These are phyloP conservation scores for Trachelus tabidus DNA, from an alignment of 2,888 invertebrate species.

Conservation along the genomic window DNA sequence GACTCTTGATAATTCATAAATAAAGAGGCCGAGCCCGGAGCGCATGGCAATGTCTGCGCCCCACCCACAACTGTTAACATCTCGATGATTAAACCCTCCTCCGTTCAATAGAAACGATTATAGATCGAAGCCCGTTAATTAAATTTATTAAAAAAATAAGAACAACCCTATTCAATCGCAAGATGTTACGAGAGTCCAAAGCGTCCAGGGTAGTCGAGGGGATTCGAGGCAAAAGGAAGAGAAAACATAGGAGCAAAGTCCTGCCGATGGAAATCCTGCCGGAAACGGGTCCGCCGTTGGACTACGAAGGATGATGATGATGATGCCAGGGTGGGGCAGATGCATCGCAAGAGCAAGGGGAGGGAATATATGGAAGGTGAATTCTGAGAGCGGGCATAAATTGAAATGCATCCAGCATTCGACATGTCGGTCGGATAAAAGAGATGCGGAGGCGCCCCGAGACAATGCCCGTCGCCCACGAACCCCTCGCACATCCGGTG, in stretches of 20 bases:
- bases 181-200: not conserved
- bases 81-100: constrained; percentile 23
- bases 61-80: constrained; percentile 24
- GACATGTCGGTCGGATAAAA: constrained; percentile 63
- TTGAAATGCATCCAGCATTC: constrained; percentile 61
- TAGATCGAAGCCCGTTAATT: constrained; percentile 18
- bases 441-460: constrained; percentile 44
- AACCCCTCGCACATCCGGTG: constrained; percentile 59
- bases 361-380: constrained; percentile 24
- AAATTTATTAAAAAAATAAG: constrained; percentile 13
- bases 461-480: constrained; percentile 54
- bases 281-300: not conserved
- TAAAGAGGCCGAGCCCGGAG: constrained; percentile 11
- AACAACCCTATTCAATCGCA: not conserved
- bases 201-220: not conserved
- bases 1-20: constrained; percentile 17
- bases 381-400: constrained; percentile 51
- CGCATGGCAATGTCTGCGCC: constrained; percentile 5
- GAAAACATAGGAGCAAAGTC: not conserved
- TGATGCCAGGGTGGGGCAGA: not conserved
- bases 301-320: not conserved
- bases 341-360: not conserved
- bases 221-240: not conserved
- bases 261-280: not conserved
- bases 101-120: constrained; percentile 18